phyloP scores from a whole-genome alignment of 2,888 invertebrate species.

The Cryptocheilus praepositus region DNA sequence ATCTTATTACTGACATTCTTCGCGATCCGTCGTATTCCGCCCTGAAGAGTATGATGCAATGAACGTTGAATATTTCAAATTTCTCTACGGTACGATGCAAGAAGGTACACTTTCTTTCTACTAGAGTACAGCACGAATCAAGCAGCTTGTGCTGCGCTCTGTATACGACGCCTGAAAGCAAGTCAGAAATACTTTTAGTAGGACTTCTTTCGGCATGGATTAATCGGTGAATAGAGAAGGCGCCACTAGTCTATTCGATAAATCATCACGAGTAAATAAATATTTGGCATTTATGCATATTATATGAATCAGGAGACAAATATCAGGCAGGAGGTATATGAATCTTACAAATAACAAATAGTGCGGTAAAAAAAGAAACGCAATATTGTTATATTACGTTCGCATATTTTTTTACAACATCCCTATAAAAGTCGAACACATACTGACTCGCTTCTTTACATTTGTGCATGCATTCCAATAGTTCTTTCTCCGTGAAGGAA shows the following conservation, averaged over 20 bases:
- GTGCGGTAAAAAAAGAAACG: background rate
- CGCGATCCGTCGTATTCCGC: too few relatives aligned
- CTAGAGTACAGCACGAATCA: constrained; percentile 28
- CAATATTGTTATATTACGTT: constrained; percentile 48
- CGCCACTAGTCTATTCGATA: too few relatives aligned
- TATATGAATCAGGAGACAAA: too few relatives aligned
- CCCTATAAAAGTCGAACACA: constrained; percentile 85
- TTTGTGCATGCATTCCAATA: constrained; percentile 80
- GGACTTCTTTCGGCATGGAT: too few relatives aligned
- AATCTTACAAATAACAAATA: background rate
- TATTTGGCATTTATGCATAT: too few relatives aligned
- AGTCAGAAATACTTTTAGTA: too few relatives aligned
- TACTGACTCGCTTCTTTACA: constrained; percentile 82
- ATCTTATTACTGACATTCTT: too few relatives aligned
- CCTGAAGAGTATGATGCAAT: too few relatives aligned
- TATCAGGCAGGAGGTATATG: background rate
- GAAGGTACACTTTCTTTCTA: background rate
- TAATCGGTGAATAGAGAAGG: too few relatives aligned
- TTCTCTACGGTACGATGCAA: background rate
- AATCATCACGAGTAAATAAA: too few relatives aligned
- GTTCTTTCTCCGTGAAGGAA: constrained; percentile 81
- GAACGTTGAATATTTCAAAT: too few relatives aligned
- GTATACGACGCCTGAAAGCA: too few relatives aligned
- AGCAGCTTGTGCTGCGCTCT: background rate
- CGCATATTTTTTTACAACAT: constrained; percentile 79